These are phyloP conservation scores for Eupithecia subfuscata DNA, from an alignment of 2,888 invertebrate genomes.

Conservation along the genomic window DNA sequence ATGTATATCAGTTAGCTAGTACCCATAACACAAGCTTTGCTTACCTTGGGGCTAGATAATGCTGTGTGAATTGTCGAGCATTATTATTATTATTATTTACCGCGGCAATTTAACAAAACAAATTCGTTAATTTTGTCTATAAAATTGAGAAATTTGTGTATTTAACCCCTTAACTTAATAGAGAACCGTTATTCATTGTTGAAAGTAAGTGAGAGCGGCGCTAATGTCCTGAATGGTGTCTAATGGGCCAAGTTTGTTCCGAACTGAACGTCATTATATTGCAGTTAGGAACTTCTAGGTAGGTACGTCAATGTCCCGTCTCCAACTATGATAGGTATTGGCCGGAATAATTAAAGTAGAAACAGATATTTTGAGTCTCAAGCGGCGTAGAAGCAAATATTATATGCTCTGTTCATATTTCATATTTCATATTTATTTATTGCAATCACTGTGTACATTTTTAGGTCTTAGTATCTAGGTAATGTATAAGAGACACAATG, in stretches of 20 bases:
- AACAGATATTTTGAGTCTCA: background rate
- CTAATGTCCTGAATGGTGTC: constrained; percentile 50
- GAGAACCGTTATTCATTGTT: constrained; percentile 44
- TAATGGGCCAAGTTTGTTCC: constrained; percentile 61
- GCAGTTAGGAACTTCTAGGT: constrained; percentile 50
- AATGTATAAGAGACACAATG: no score
- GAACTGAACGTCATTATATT: constrained; percentile 56
- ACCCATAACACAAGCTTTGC: no score
- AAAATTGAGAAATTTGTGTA: constrained; percentile 1
- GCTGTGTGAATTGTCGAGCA: no score
- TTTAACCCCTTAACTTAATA: constrained; percentile 26
- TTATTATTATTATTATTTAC: no score
- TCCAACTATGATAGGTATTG: constrained; percentile 9
- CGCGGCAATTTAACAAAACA: background rate
- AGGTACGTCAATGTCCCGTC: background rate
- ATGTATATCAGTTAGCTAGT: no score
- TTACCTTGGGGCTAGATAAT: no score
- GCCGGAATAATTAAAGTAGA: background rate
- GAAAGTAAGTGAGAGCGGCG: constrained; percentile 49
- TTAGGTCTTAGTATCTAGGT: no score
- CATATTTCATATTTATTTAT: no score
- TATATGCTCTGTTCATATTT: no score
- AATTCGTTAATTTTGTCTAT: background rate
- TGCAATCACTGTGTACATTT: no score
- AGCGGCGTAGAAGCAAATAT: background rate